Base-by-base conservation (phyloP, 2,797 vertebrate genomes). In the Eremophila alpestris region DNA sequence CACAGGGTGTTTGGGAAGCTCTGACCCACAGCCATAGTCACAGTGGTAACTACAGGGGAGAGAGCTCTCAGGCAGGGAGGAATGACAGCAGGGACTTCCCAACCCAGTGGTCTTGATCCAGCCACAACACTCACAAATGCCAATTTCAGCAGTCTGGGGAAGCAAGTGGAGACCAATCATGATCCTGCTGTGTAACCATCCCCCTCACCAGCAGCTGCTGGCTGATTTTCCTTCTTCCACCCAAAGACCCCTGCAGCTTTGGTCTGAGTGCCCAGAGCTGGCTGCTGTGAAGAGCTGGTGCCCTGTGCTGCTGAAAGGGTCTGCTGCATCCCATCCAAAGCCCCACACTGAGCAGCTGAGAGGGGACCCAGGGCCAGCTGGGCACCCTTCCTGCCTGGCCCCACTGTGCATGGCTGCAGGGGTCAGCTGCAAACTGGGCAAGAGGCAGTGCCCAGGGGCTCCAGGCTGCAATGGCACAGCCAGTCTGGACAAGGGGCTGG, bases 331-430 rank as follows among this genome's bases (percentile, higher is more conserved):
- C 69, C 24, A 29, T 69, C 30, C 77, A 62, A 56, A 83, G 26
- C 11, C 40, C 36, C 40, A 17, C 0, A 3, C 38, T 46, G 59
- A 58, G 30, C 43, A 54, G 56, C 48, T 77, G 76, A 69, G 59
- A 24, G 32, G 71, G 45, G 27, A 12, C 22, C 26, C 56, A 67
- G 51, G 69, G 56, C 20, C 38, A 54, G 21, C 55, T 62, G 67
- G 19, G 36, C 41, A 6, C n/a, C 12, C 13, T 29, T 40, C 17
- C 62, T 54, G 46, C 55, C 45, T 3, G 4, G 60, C 34, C 51
- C 40, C 0, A 0, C n/a, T 4, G 3, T 8, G 13, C 71, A 54
- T 4, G 13, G 26, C 32, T 12, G 3, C 41, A 59, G 79, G 58
- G 59, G 45, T n/a, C 73, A 55, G n/a, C n/a, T 65, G 41, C 21